These are phyloP conservation scores for Sterrhoptilus dennistouni DNA, from an alignment of 2,113 vertebrate species.

Conservation along the genomic window DNA sequence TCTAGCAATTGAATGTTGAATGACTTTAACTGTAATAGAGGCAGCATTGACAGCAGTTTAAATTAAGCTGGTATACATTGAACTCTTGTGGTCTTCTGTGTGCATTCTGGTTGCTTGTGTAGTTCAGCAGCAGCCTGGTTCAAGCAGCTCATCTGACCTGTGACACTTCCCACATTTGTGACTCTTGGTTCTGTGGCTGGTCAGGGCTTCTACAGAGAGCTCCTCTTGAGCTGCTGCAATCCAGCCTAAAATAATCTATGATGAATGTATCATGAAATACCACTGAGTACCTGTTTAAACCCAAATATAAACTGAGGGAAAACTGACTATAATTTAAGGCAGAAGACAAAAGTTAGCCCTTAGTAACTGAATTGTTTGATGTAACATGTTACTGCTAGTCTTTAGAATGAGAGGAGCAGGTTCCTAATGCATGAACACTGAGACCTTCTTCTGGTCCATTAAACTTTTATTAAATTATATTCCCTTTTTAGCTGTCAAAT, in stretches of 20 bases:
- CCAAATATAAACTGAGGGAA: not conserved
- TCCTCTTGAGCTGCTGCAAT: not conserved
- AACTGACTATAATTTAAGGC: not conserved
- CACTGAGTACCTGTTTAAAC: not conserved
- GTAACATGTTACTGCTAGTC: not conserved
- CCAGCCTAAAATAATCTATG: not conserved
- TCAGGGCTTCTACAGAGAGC: not conserved
- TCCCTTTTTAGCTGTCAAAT: not conserved
- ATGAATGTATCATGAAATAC: not conserved
- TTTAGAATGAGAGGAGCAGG: not conserved
- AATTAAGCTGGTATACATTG: not conserved
- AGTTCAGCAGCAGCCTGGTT: not conserved
- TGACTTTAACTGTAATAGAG: not conserved
- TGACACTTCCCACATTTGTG: not conserved
- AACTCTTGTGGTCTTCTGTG: accelerated
- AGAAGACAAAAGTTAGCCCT: not conserved
- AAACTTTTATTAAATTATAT: not conserved
- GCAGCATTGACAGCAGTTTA: not conserved
- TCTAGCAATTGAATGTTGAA: not conserved
- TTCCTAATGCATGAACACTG: not conserved
- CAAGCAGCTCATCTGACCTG: not conserved
- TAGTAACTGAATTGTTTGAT: not conserved
- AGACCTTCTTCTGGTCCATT: not conserved
- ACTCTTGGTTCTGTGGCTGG: not conserved
- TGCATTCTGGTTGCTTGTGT: not conserved